Percentiles rank a stretch among this genome's conserved stretches.
phyloP scores from a whole-genome alignment of 2,888 invertebrate species.

The Patella ulyssiponensis region DNA sequence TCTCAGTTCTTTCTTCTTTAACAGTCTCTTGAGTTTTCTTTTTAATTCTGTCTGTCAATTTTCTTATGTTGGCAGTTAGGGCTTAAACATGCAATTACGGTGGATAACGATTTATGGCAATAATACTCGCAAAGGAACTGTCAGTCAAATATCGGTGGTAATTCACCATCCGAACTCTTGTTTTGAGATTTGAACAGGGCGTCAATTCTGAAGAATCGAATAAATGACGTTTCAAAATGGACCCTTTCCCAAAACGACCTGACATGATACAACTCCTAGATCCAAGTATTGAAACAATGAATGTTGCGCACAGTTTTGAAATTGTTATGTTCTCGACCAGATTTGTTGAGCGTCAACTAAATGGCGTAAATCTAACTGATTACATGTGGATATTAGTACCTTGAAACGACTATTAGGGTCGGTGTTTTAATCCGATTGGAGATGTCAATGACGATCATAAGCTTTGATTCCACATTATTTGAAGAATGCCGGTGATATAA shows the following conservation, averaged over 20 bases:
- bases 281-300: background rate
- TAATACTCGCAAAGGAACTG: background rate
- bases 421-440: too few species aligned
- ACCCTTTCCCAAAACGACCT: background rate
- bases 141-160: background rate
- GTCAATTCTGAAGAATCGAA: background rate
- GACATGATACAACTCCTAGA: background rate
- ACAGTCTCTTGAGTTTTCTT: too few species aligned
- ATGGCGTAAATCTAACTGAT: background rate
- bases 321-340: background rate
- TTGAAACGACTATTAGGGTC: too few species aligned
- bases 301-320: background rate
- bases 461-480: too few species aligned
- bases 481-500: too few species aligned
- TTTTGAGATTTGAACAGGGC: background rate
- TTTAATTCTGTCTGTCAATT: too few species aligned
- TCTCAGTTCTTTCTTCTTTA: too few species aligned
- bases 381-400: background rate
- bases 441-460: too few species aligned
- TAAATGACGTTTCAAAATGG: background rate
- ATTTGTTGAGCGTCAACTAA: background rate
- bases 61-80: too few species aligned
- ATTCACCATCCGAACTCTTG: background rate
- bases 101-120: background rate
- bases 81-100: background rate